Conservation (phyloP, 2,797 vertebrate genomes). For the Pogonophryne albipinna region DNA sequence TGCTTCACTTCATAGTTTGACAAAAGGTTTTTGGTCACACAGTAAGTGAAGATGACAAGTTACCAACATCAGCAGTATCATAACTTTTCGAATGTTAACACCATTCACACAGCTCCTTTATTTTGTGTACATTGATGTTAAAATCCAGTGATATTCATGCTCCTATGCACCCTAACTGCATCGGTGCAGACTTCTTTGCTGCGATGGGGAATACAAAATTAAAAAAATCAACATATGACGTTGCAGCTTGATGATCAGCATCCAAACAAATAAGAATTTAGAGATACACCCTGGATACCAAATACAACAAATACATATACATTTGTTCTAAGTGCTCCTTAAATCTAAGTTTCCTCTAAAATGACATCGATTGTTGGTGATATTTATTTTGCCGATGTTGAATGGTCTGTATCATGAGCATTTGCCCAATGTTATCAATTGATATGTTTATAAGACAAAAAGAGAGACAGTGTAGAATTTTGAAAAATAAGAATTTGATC, state of each 20-base stretch:
- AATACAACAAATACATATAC: background rate
- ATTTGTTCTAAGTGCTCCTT: background rate
- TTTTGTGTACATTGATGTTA: background rate
- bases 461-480: background rate
- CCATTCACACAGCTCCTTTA: background rate
- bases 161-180: background rate
- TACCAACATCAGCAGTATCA: background rate
- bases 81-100: background rate
- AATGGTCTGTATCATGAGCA: background rate
- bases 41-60: background rate
- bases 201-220: too few species aligned
- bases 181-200: background rate
- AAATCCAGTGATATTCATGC: background rate
- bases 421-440: background rate
- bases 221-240: background rate
- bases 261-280: conserved; percentile 11
- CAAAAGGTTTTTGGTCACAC: background rate
- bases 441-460: background rate
- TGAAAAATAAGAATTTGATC: background rate
- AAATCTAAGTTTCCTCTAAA: background rate
- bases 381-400: background rate
- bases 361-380: background rate
- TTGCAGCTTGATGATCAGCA: background rate
- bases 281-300: background rate
- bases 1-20: background rate